These are phyloP conservation scores for Denticeps clupeoides DNA, from an alignment of 2,797 vertebrate species.

Conservation along the genomic window DNA sequence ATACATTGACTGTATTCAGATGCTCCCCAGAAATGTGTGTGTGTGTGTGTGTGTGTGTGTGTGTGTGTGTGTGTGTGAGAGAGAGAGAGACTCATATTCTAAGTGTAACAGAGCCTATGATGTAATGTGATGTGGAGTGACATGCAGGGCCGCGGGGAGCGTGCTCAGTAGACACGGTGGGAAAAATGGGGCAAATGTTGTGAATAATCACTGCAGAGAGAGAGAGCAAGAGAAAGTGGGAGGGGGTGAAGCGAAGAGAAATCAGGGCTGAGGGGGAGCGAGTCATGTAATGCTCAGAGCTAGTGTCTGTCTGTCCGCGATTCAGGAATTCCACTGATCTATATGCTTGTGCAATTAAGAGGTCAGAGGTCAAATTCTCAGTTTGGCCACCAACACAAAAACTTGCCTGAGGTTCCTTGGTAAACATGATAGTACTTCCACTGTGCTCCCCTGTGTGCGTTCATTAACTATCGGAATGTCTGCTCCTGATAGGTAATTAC, in stretches of 20 bases:
- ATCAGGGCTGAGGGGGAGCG: too few species aligned
- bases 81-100: neutral
- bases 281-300: conserved; percentile 15
- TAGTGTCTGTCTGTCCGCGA: neutral
- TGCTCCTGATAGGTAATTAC: conserved; percentile 66
- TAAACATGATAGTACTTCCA: neutral
- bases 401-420: conserved; percentile 10
- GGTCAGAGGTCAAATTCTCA: conserved; percentile 11
- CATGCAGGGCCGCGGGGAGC: too few species aligned
- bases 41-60: neutral
- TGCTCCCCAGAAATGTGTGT: too few species aligned
- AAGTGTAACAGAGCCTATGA: conserved; percentile 2
- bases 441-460: conserved; percentile 3
- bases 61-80: neutral
- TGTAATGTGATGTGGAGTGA: too few species aligned
- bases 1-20: too few species aligned
- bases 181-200: too few species aligned
- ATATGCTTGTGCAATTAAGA: conserved; percentile 1
- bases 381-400: conserved; percentile 14
- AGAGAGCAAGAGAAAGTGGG: too few species aligned
- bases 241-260: too few species aligned
- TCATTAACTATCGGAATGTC: neutral
- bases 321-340: too few species aligned
- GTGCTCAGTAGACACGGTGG: too few species aligned
- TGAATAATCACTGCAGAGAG: too few species aligned